A percentile compares a stretch with the other conserved stretches of the same genome.
phyloP scores from a whole-genome alignment of 1,140 invertebrate genomes.

The Phymastichus coffea region DNA sequence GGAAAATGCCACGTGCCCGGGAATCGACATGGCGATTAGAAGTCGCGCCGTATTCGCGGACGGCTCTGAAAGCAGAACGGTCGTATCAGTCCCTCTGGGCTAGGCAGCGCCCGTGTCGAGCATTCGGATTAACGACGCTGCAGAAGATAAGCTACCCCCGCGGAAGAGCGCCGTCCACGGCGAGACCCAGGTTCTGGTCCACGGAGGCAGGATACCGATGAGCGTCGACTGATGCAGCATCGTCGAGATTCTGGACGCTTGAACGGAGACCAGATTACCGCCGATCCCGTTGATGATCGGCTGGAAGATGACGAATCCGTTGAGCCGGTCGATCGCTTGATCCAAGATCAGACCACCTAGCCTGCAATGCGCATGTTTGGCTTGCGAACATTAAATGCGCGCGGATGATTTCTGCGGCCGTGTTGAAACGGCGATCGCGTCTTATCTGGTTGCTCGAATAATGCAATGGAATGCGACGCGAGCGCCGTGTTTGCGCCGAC shows the following conservation, averaged over 20 bases:
- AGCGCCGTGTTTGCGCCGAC: no score
- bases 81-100: no score
- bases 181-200: conserved; percentile 72
- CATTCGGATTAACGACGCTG: no score
- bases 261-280: conserved; percentile 96
- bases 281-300: conserved; percentile 95
- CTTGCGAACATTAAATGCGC: no score
- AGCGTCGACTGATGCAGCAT: conserved; percentile 83
- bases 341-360: conserved; percentile 80
- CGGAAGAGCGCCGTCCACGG: conserved; percentile 80
- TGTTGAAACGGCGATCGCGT: no score
- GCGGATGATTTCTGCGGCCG: no score
- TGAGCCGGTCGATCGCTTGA: conserved; percentile 70
- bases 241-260: conserved; percentile 91
- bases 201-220: conserved; percentile 74
- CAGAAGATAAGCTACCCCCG: no score
- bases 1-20: conserved; percentile 91
- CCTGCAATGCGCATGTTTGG: no score
- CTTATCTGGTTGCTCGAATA: no score
- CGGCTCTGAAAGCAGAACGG: conserved; percentile 64
- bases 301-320: conserved; percentile 85
- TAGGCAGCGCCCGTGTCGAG: no score
- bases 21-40: conserved; percentile 80
- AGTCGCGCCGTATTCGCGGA: conserved; percentile 82
- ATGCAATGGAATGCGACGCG: no score